These are phyloP conservation scores for Apostichopus japonicus DNA, from an alignment of 35 echinoderm and acorn worm species.

Conservation along the genomic window DNA sequence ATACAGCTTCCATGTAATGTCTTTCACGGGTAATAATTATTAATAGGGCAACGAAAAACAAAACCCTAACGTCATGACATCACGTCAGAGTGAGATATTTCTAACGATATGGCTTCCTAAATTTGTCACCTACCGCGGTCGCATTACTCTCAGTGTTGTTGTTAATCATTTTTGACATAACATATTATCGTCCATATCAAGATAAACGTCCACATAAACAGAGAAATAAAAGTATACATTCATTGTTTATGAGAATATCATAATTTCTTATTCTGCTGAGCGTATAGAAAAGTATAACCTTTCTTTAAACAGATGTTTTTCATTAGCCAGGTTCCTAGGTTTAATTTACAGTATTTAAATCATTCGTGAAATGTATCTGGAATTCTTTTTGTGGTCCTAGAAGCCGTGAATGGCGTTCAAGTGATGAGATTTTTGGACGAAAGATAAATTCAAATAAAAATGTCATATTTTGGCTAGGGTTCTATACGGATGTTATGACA, in stretches of 20 bases:
- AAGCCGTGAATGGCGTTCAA: background rate
- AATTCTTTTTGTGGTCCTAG: background rate
- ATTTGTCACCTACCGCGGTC: too few relatives aligned
- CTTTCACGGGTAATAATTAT: too few relatives aligned
- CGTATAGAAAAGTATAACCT: background rate
- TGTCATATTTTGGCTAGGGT: background rate
- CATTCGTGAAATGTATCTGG: background rate
- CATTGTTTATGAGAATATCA: background rate
- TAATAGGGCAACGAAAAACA: too few relatives aligned
- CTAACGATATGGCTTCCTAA: too few relatives aligned
- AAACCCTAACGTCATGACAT: too few relatives aligned
- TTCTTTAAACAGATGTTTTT: background rate
- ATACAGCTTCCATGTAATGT: too few relatives aligned
- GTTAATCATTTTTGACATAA: background rate
- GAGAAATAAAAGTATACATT: background rate
- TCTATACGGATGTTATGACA: constrained; percentile 2
- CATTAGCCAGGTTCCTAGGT: background rate
- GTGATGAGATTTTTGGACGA: background rate
- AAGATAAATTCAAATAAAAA: background rate
- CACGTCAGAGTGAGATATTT: too few relatives aligned
- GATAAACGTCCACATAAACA: background rate
- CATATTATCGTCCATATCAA: background rate
- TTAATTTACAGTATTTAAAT: constrained; percentile 1
- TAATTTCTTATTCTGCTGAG: constrained; percentile 5
- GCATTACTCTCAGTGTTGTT: background rate